Conservation (phyloP, 64 coral and sea anemone genomes). For the Montipora cactus region DNA sequence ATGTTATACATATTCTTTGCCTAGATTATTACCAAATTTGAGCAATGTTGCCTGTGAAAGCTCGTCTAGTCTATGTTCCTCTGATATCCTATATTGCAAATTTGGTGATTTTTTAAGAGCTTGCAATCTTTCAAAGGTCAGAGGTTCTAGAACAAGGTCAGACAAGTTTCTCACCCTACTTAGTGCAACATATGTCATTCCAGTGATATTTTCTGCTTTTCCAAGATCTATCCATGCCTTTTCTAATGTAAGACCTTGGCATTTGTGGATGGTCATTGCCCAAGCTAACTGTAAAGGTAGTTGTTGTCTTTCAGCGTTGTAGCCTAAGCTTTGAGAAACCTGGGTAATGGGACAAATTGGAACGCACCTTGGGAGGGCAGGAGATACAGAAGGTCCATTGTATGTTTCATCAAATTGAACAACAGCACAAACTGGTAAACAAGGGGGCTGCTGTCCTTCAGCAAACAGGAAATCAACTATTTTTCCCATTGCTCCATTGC, state of each 20-base stretch:
- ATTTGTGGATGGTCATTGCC: conserved; percentile 53
- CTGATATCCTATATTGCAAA: conserved; percentile 15
- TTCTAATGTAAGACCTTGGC: conserved; percentile 16
- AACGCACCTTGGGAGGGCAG: background rate
- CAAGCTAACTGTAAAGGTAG: conserved; percentile 18
- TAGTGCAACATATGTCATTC: conserved; percentile 47
- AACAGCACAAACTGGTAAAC: conserved; percentile 2
- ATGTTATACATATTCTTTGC: conserved; percentile 6
- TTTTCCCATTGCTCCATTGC: conserved; percentile 41
- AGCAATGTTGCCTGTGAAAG: conserved; percentile 12
- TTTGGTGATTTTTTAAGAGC: conserved; percentile 5
- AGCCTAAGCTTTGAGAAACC: background rate
- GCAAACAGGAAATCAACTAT: conserved; percentile 32
- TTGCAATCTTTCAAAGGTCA: conserved; percentile 4
- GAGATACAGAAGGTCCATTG: conserved; percentile 14
- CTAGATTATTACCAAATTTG: background rate
- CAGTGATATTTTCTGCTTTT: background rate
- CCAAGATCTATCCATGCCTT: conserved; percentile 52
- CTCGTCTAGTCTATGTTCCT: background rate
- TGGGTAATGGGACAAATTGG: conserved; percentile 47
- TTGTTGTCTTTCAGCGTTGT: conserved; percentile 41
- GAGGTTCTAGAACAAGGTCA: background rate
- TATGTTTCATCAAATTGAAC: conserved; percentile 45
- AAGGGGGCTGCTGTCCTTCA: background rate
- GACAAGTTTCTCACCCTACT: conserved; percentile 16